A percentile compares a stretch with the other conserved stretches of the same genome.
Evolutionary conservation across 2,888 invertebrate genomes (phyloP).

Genomic region (Microctonus aethiopoides): DNA sequence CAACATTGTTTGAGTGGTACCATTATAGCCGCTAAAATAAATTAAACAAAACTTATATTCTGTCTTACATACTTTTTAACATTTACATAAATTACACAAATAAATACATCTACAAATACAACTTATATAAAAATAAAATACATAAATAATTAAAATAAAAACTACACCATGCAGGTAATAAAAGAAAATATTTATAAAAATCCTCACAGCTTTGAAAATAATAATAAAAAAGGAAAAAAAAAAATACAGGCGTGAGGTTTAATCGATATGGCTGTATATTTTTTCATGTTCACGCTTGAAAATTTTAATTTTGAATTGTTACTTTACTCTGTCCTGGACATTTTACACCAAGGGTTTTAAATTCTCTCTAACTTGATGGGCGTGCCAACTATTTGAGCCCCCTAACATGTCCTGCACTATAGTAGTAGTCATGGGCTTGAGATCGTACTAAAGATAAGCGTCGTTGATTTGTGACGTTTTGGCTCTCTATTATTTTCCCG

Average conservation of each 20-base stretch:
- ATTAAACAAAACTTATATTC: too few species aligned
- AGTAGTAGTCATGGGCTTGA: conserved; percentile 20
- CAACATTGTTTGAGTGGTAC: conserved; percentile 58
- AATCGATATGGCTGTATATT: conserved; percentile 46
- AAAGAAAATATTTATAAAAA: neutral
- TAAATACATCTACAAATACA: neutral
- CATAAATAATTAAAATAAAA: conserved; percentile 2
- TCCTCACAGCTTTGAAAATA: neutral
- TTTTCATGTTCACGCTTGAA: conserved; percentile 36
- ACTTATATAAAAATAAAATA: neutral
- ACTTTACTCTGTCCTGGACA: neutral
- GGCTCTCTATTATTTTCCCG: conserved; percentile 36
- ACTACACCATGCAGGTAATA: neutral
- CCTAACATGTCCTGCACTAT: conserved; percentile 13
- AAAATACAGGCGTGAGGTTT: conserved; percentile 42
- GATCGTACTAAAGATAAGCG: conserved; percentile 33
- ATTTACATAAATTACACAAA: conserved; percentile 41
- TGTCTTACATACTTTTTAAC: too few species aligned
- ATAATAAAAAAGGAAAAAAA: conserved; percentile 26
- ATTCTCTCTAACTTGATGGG: conserved; percentile 28
- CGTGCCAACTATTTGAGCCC: conserved; percentile 35
- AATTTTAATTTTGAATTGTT: conserved; percentile 41
- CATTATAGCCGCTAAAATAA: conserved; percentile 58
- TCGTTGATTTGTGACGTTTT: conserved; percentile 45
- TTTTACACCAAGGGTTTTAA: neutral